Percentiles rank a stretch among this genome's conserved stretches.
These are phyloP conservation scores for Dermatemys mawii DNA, from an alignment of 2,113 vertebrate species.

Conservation along the genomic window DNA sequence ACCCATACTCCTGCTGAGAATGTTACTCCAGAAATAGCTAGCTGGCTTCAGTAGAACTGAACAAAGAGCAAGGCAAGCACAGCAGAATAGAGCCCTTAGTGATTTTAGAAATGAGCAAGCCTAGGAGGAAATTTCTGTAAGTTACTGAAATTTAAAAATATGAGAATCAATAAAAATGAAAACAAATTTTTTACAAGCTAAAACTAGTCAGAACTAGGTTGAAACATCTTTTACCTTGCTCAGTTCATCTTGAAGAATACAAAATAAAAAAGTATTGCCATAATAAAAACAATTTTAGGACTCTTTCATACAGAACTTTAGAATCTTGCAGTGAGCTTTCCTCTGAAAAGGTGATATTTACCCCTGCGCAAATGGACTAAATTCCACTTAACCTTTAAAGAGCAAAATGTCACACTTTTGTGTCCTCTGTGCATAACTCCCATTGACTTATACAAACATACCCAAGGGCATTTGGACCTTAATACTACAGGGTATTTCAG, in stretches of 20 bases:
- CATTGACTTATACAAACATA: not conserved
- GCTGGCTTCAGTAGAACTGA: not conserved
- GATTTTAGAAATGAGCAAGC: not conserved
- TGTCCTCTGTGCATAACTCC: not conserved
- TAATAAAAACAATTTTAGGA: not conserved
- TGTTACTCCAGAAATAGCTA: not conserved
- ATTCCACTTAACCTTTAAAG: not conserved
- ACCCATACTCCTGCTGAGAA: not conserved
- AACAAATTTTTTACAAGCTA: not conserved
- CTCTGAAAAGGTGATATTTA: not conserved
- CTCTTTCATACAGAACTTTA: not conserved
- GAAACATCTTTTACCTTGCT: constrained; percentile 28
- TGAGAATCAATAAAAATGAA: not conserved
- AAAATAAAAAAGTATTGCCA: not conserved
- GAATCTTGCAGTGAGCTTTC: not conserved
- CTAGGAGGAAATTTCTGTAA: constrained; percentile 2
- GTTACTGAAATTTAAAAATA: constrained; percentile 8
- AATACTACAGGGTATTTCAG: constrained; percentile 6
- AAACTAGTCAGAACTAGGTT: constrained; percentile 26
- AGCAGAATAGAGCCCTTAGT: not conserved
- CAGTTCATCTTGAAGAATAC: not conserved
- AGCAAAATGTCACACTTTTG: not conserved
- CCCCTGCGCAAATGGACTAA: not conserved
- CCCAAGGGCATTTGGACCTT: constrained; percentile 10
- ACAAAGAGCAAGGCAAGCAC: not conserved